Percentiles rank a stretch among this genome's conserved stretches.
These are phyloP conservation scores for Hirtodrosophila duncani DNA, from an alignment of 2,888 invertebrate genomes.

Conservation along the genomic window DNA sequence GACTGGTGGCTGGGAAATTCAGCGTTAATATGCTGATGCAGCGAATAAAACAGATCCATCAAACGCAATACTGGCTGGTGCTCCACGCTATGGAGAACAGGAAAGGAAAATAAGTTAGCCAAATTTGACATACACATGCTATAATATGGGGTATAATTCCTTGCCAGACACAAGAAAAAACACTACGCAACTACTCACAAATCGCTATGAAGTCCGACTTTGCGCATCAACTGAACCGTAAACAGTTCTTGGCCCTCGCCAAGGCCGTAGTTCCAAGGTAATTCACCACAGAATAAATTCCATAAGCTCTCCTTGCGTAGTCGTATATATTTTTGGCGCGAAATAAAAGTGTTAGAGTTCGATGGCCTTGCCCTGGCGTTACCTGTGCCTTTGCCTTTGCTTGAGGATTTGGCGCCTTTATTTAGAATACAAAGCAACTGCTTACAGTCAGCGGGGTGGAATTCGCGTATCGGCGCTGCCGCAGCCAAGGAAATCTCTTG, in stretches of 20 bases:
- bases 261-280: too few species aligned
- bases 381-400: too few species aligned
- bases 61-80: constrained; percentile 44
- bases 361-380: neutral
- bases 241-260: neutral
- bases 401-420: neutral
- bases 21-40: constrained; percentile 57
- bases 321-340: constrained; percentile 26
- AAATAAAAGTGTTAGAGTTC: constrained; percentile 1
- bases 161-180: too few species aligned
- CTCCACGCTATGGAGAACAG: constrained; percentile 34
- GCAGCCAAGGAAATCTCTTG: constrained; percentile 12
- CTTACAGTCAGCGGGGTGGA: constrained; percentile 38
- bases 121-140: too few species aligned
- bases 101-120: neutral
- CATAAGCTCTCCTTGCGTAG: constrained; percentile 34
- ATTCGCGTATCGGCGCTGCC: constrained; percentile 37
- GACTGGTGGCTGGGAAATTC: constrained; percentile 37
- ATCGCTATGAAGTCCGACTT: constrained; percentile 21
- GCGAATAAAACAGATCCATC: constrained; percentile 47
- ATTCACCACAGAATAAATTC: too few species aligned
- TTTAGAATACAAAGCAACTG: too few species aligned
- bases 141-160: too few species aligned
- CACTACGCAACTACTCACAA: constrained; percentile 42
- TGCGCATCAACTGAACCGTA: constrained; percentile 28